A percentile compares a stretch with the other conserved stretches of the same genome.
These are phyloP conservation scores for Cherax destructor DNA, from an alignment of 1,140 invertebrate species.

Conservation along the genomic window DNA sequence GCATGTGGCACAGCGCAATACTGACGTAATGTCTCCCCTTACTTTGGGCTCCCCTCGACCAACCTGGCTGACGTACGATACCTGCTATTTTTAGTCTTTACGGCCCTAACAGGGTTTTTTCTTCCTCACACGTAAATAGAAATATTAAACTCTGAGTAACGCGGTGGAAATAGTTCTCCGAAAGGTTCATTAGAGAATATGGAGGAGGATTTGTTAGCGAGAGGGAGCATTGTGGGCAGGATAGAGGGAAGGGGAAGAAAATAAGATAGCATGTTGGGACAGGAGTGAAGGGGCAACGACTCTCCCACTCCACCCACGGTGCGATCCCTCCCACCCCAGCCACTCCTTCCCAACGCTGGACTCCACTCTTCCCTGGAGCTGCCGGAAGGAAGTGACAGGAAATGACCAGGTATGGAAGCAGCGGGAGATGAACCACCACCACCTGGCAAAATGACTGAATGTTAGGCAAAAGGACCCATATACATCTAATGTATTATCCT, in stretches of 20 bases:
- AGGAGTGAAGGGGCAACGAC: not conserved
- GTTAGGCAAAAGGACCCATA: too few species aligned
- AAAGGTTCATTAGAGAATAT: too few species aligned
- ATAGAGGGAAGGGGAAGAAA: not conserved
- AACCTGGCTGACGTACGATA: constrained; percentile 47
- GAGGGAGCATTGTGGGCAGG: not conserved
- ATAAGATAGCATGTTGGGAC: not conserved
- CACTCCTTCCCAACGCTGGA: not conserved
- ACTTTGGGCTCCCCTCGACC: constrained; percentile 21
- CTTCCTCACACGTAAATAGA: not conserved
- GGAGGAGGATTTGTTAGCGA: not conserved
- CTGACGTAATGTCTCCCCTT: constrained; percentile 46
- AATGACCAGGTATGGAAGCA: too few species aligned
- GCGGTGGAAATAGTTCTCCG: not conserved
- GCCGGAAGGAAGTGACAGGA: not conserved
- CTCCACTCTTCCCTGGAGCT: not conserved
- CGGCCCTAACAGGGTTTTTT: not conserved
- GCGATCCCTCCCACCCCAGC: not conserved
- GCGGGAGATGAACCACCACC: too few species aligned
- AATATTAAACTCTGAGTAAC: not conserved
- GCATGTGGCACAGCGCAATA: constrained; percentile 45
- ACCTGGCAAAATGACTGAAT: too few species aligned
- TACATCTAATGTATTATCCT: too few species aligned
- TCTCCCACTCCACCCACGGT: too few species aligned
- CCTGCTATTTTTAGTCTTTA: constrained; percentile 14